Conservation (phyloP, 1,140 invertebrate species). For the Achatina immaculata region DNA sequence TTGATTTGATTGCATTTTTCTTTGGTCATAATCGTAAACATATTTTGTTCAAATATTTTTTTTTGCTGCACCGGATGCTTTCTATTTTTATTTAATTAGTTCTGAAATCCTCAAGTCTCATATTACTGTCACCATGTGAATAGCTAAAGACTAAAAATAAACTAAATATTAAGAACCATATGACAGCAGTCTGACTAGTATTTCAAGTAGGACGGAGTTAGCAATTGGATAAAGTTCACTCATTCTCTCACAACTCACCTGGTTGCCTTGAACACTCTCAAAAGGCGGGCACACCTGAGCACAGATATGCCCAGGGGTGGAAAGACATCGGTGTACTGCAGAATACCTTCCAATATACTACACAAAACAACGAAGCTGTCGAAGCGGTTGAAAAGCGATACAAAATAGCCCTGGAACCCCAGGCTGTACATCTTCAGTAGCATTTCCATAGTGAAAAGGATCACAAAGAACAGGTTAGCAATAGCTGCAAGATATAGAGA, state of each 20-base stretch:
- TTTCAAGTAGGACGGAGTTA: no score
- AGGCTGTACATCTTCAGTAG: constrained; percentile 99
- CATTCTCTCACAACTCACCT: constrained; percentile 71
- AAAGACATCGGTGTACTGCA: constrained; percentile 75
- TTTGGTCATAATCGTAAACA: no score
- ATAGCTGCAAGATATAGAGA: constrained; percentile 56
- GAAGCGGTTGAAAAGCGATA: constrained; percentile 79
- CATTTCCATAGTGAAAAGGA: constrained; percentile 98
- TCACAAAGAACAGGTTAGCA: constrained; percentile 97
- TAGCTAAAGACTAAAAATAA: no score
- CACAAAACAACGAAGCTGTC: constrained; percentile 78
- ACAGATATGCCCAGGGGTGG: constrained; percentile 77
- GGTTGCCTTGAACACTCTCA: constrained; percentile 78
- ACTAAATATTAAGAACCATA: no score
- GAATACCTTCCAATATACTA: constrained; percentile 75
- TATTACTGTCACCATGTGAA: no score
- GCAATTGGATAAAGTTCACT: no score
- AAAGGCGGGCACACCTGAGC: constrained; percentile 76
- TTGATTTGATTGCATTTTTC: no score
- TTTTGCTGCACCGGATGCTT: no score
- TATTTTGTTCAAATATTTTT: no score
- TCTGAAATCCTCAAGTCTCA: no score
- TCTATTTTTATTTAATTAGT: no score
- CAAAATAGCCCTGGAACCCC: constrained; percentile 81
- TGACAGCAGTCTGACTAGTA: no score